Percentiles rank a stretch among this genome's conserved stretches.
Conservation (phyloP, 2,797 vertebrate genomes). For the Phoeniculus purpureus region DNA sequence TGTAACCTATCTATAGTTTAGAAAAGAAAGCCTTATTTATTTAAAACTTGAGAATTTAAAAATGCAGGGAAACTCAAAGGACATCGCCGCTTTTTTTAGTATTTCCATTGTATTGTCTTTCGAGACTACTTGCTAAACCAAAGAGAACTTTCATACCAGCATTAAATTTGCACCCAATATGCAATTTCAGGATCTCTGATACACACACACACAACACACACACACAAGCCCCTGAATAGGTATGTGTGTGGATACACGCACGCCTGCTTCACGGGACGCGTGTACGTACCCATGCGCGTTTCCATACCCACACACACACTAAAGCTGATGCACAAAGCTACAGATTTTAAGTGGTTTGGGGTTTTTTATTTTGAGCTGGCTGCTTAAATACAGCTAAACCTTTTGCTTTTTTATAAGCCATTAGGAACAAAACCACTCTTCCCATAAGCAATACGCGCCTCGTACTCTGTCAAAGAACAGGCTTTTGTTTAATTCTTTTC, state of each 20-base stretch:
- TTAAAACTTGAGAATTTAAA: conserved; percentile 71
- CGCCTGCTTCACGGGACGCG: neutral
- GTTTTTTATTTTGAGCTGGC: conserved; percentile 36
- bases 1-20: conserved; percentile 59
- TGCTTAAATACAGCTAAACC: conserved; percentile 45
- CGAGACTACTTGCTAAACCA: conserved; percentile 84
- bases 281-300: neutral
- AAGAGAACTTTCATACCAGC: conserved; percentile 82
- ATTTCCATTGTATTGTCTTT: conserved; percentile 68
- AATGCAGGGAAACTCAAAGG: conserved; percentile 75
- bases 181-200: conserved; percentile 74
- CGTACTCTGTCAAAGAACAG: conserved; percentile 10
- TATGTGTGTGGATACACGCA: conserved; percentile 4
- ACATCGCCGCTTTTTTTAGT: conserved; percentile 64
- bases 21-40: conserved; percentile 74
- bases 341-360: conserved; percentile 53
- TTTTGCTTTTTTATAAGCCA: conserved; percentile 61
- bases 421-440: conserved; percentile 55
- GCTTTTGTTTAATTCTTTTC: conserved; percentile 38
- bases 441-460: conserved; percentile 66
- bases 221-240: neutral
- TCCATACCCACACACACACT: conserved; percentile 62
- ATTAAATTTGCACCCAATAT: conserved; percentile 79
- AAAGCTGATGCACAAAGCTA: conserved; percentile 74
- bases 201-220: neutral